Conservation (phyloP, 1,140 invertebrate genomes). For the Drosophila varians region DNA sequence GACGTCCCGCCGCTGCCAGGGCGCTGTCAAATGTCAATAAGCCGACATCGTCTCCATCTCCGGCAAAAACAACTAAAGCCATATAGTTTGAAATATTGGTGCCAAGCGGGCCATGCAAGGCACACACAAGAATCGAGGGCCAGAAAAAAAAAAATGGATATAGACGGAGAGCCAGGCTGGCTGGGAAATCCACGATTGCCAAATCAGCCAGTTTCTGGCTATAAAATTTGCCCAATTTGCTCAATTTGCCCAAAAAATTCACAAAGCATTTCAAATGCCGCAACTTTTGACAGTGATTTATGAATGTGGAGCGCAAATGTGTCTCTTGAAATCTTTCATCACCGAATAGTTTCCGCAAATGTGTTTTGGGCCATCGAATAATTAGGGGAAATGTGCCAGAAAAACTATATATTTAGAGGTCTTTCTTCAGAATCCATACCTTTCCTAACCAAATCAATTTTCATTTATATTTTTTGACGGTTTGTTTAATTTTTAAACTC, state of each 20-base stretch:
- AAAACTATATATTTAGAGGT: background rate
- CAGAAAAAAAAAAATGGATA: background rate
- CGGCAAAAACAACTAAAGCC: conserved; percentile 19
- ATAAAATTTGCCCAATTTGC: conserved; percentile 1
- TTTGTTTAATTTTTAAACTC: too few species aligned
- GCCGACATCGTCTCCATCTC: conserved; percentile 53
- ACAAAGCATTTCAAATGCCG: background rate
- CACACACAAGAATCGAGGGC: background rate
- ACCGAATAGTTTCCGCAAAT: background rate
- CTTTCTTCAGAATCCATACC: too few species aligned
- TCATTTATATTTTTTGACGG: background rate
- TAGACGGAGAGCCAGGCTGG: background rate
- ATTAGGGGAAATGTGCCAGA: background rate
- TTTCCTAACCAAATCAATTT: too few species aligned
- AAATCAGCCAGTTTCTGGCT: conserved; percentile 25
- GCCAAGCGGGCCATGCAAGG: conserved; percentile 49
- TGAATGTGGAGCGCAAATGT: background rate
- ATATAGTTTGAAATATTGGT: conserved; percentile 32
- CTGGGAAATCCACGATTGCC: background rate
- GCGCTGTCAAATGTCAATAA: conserved; percentile 57
- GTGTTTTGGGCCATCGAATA: background rate
- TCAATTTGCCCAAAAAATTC: background rate
- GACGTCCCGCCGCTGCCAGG: conserved; percentile 49
- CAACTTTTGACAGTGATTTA: background rate
- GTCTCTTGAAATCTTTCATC: background rate